Evolutionary conservation across 1,140 invertebrate genomes (phyloP).

Genomic region (Centruroides vittatus): DNA sequence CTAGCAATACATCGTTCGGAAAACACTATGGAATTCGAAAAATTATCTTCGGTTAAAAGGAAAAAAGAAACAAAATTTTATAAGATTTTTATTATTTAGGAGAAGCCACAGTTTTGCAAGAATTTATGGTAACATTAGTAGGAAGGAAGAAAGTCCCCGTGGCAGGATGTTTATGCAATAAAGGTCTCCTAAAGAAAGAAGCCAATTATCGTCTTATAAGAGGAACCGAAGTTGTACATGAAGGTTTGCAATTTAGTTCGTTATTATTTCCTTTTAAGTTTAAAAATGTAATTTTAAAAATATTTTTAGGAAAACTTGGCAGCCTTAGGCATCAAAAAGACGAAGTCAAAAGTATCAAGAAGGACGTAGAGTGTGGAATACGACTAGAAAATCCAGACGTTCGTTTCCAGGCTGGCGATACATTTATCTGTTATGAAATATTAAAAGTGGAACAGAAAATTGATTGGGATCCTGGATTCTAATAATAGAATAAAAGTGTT

Average conservation of each 20-base stretch:
- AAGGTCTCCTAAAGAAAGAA: constrained; percentile 56
- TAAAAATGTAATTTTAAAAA: constrained; percentile 9
- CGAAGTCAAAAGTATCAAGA: constrained; percentile 70
- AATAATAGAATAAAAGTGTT: no score
- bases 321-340: constrained; percentile 80
- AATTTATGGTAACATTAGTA: constrained; percentile 61
- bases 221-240: constrained; percentile 50
- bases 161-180: constrained; percentile 71
- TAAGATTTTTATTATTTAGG: constrained; percentile 47
- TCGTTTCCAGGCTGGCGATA: constrained; percentile 56
- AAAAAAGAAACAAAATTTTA: no score
- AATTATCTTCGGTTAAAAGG: no score
- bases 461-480: constrained; percentile 48
- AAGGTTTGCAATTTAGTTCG: constrained; percentile 39
- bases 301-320: constrained; percentile 44
- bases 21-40: not conserved
- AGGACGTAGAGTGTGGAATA: constrained; percentile 74
- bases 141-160: constrained; percentile 66
- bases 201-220: constrained; percentile 52
- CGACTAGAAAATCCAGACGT: constrained; percentile 49
- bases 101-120: constrained; percentile 71
- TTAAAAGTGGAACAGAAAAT: constrained; percentile 45
- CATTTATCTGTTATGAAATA: constrained; percentile 55
- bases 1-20: no score
- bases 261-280: not conserved